A percentile compares a stretch with the other conserved stretches of the same genome.
Conservation (phyloP, 2,888 invertebrate species). For the Odiellus spinosus region DNA sequence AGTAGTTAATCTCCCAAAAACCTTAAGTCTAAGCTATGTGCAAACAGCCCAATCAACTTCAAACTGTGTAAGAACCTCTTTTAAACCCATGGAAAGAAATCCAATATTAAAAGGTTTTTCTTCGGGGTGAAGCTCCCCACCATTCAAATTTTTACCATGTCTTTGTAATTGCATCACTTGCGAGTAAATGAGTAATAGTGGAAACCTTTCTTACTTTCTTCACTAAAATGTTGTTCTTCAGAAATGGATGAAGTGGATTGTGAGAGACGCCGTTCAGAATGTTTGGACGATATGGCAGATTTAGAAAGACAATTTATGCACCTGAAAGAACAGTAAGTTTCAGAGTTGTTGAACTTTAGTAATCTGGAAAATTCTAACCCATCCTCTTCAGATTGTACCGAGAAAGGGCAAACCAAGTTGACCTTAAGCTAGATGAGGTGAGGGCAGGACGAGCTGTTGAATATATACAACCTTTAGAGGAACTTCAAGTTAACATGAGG, state of each 20-base stretch:
- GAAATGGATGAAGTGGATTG: slow-evolving; percentile 89
- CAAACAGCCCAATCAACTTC: too few relatives aligned
- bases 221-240: slow-evolving; percentile 10
- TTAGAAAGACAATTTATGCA: slow-evolving; percentile 74
- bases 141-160: neutral
- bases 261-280: slow-evolving; percentile 62
- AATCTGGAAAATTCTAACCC: too few relatives aligned
- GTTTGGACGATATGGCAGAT: slow-evolving; percentile 69
- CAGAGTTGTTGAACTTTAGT: neutral
- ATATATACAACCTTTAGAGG: slow-evolving; percentile 67
- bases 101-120: neutral
- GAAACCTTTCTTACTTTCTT: neutral
- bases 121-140: neutral
- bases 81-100: too few relatives aligned
- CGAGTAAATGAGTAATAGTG: neutral
- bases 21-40: too few relatives aligned
- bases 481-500: slow-evolving; percentile 72
- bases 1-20: too few relatives aligned
- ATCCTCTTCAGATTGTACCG: slow-evolving; percentile 44
- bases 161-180: neutral
- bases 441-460: slow-evolving; percentile 69
- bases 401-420: slow-evolving; percentile 67
- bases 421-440: slow-evolving; percentile 69
- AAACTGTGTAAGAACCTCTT: too few relatives aligned
- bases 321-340: slow-evolving; percentile 61